Base-by-base conservation (phyloP, 2,888 invertebrate species). In the Latrodectus hesperus region DNA sequence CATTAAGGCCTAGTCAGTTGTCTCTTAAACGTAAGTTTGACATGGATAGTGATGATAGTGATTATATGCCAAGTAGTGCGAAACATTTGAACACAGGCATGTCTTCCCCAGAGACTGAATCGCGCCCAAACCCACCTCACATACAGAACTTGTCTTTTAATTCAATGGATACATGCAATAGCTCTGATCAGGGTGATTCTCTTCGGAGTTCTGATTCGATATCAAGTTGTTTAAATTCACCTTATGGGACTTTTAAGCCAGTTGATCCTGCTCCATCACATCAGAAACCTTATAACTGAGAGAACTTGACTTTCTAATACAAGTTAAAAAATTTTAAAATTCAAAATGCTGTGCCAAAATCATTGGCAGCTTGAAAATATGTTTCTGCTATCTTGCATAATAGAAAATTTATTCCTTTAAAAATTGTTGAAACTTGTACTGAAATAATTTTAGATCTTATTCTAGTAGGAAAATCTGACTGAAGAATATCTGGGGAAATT, bases 1-100 rank as follows among this genome's bases (percentile, higher is more conserved):
- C 96, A 14, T 94, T 96, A 93, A 94, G 97, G 81, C 96, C 96
- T 17, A 95, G 96, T 75, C 94, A 94, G 89, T 93, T 96, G 91
- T 95, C 95, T 8, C 90, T 92, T 11, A 92, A 92, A 89, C 90
- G 92, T 78, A 92, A 92, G 90, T 91, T 92, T 91, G 90, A 88
- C 52, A 88, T 88, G 88, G 88, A 88, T 65, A 88, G 83, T 55
- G 88, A 88, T 70, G 83, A 88, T 64, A 75, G 83, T 22, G 88
- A 88, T 51, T 88, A 80, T 17, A 79, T 88, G 78, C 88, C 88
- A 2, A 79, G 68, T 38, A 79, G 84, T 79, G 86, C 86, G 14
- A 88, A 88, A 74, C 88, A 80, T 17, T 14, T 75, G 17, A 88
- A 88, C 22, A 82, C 87, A 67, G 79, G 79, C 1, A 77, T 87